Evolutionary conservation across 2,797 vertebrate species (phyloP).

Genomic region (Oreochromis grahami): DNA sequence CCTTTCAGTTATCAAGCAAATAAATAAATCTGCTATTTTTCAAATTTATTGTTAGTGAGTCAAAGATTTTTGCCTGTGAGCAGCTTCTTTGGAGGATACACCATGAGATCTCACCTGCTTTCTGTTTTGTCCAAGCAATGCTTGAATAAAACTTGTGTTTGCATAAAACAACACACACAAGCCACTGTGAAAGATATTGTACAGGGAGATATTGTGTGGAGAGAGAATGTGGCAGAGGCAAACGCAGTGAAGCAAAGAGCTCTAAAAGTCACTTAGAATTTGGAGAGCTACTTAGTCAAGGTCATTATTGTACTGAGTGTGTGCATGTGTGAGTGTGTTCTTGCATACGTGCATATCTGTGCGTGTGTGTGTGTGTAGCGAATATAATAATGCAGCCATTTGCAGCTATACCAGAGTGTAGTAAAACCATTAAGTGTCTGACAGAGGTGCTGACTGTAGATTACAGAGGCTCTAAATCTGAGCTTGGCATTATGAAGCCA

Average conservation of each 20-base stretch:
- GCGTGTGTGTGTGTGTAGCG: conserved; percentile 2
- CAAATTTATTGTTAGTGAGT: background rate
- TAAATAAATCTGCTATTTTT: background rate
- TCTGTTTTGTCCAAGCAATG: background rate
- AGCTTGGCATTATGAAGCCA: conserved; percentile 33
- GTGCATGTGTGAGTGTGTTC: conserved; percentile 5
- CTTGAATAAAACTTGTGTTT: background rate
- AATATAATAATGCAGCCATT: conserved; percentile 56
- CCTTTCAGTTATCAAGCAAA: background rate
- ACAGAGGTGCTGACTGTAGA: conserved; percentile 63
- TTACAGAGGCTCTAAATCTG: conserved; percentile 46
- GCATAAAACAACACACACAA: background rate
- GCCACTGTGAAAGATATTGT: background rate
- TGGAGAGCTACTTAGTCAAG: conserved; percentile 64
- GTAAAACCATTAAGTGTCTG: conserved; percentile 57
- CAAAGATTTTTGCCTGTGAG: background rate
- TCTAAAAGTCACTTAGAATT: conserved; percentile 58
- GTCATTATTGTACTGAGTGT: conserved; percentile 47
- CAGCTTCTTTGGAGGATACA: background rate
- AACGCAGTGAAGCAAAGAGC: conserved; percentile 37
- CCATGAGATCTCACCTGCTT: background rate
- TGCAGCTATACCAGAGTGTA: conserved; percentile 41
- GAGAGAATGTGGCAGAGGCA: conserved; percentile 12
- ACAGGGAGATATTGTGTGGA: background rate
- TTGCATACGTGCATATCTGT: conserved; percentile 21